Base-by-base conservation (phyloP, 2,113 vertebrate species). In the Rattus rattus region DNA sequence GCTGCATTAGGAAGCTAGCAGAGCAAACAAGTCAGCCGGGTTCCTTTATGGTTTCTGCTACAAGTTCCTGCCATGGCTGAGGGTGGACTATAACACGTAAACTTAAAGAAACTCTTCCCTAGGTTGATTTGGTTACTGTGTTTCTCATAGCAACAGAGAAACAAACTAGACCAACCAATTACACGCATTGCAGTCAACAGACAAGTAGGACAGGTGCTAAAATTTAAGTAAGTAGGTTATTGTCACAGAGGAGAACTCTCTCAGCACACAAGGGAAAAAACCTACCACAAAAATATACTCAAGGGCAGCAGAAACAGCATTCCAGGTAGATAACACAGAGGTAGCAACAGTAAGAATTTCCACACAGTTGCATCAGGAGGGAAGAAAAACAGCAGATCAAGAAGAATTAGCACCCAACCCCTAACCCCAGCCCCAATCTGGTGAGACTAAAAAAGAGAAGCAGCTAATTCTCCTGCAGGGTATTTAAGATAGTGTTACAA, bases 401-500 rank as follows among this genome's bases (percentile, higher is more conserved):
- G 36, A 16, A 84, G 61, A 49, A 70, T 36, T 36, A 47, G 54
- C 47, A 84, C 14, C 61, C 28, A 49, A 13, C 5, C 33, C 54
- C 80, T 33, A 19, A 56, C 10, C 24, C 19, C 12, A 28, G 16
- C 13, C 20, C 26, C 5, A 8, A 22, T n/a, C 33, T 69, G 26
- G 61, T 88, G 59, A 75, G 73, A 88, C 70, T 92, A 19, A 88
- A 87, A 85, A 36, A 94, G 36, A 85, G 75, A 91, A 63, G 79
- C 83, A 92, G 30, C 16, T 33, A 30, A 36, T 73, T 56, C 20
- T 86, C 56, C 33, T 43, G 43, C 39, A 33, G 36, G 30, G 43
- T 88, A 65, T 88, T 95, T 94, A 95, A 93, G 93, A 70, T 54
- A 20, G 8, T 43, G 36, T 77, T 92, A 90, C 65, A 73, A 88